Evolutionary conservation across 2,797 vertebrate genomes (phyloP).

Genomic region (Sebastes hubbsi): DNA sequence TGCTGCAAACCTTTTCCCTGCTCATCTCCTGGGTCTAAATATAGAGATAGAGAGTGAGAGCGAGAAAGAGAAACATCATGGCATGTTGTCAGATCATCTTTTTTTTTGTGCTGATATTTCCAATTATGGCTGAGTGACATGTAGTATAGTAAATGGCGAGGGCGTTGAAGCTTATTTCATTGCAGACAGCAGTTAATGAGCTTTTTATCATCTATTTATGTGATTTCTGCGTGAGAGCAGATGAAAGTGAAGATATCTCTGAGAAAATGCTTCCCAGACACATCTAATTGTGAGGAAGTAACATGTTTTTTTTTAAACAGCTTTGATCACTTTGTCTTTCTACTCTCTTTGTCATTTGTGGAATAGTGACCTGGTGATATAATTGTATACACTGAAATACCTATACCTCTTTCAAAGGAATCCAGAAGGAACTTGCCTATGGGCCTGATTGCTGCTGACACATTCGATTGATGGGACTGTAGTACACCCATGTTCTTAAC

Average conservation of each 20-base stretch:
- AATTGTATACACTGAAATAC: neutral
- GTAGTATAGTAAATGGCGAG: slow-evolving; percentile 32
- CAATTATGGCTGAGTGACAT: slow-evolving; percentile 67
- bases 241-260: slow-evolving; percentile 40
- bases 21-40: slow-evolving; percentile 55
- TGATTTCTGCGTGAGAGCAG: slow-evolving; percentile 29
- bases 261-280: slow-evolving; percentile 8
- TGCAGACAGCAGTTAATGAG: slow-evolving; percentile 62
- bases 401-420: neutral
- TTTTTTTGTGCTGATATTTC: slow-evolving; percentile 50
- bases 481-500: neutral
- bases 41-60: slow-evolving; percentile 39
- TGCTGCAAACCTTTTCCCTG: slow-evolving; percentile 30
- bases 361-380: neutral
- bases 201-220: slow-evolving; percentile 55
- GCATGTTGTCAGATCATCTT: slow-evolving; percentile 56
- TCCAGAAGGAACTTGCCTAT: neutral
- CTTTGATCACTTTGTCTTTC: slow-evolving; percentile 30
- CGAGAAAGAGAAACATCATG: slow-evolving; percentile 36
- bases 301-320: neutral
- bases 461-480: neutral
- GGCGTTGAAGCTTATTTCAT: slow-evolving; percentile 30
- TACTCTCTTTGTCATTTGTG: neutral
- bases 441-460: neutral
- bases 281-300: slow-evolving; percentile 30